Evolutionary conservation across 2,888 invertebrate species (phyloP).

Genomic region (Marronus borbonicus): DNA sequence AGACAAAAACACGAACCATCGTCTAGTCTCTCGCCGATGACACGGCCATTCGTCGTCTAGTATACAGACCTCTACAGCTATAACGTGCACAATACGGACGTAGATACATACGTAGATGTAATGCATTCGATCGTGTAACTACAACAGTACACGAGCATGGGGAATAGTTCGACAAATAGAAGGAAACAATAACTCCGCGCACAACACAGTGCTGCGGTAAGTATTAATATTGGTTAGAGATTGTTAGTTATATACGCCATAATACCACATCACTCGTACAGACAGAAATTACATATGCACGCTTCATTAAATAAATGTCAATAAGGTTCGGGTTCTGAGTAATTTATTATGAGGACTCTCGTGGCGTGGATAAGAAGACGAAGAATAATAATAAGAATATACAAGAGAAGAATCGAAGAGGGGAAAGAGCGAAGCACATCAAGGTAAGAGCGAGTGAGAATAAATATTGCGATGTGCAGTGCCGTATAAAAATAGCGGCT

Average conservation of each 20-base stretch:
- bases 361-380: slow-evolving; percentile 45
- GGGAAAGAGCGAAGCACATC: slow-evolving; percentile 13
- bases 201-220: slow-evolving; percentile 22
- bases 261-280: slow-evolving; percentile 39
- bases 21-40: not conserved
- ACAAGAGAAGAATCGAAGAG: slow-evolving; percentile 21
- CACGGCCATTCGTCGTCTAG: slow-evolving; percentile 8
- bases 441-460: slow-evolving; percentile 45
- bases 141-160: slow-evolving; percentile 13
- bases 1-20: slow-evolving; percentile 28
- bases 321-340: slow-evolving; percentile 49
- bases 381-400: slow-evolving; percentile 44
- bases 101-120: not conserved
- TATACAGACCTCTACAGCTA: not conserved
- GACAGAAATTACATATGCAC: slow-evolving; percentile 51
- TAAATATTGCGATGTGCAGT: slow-evolving; percentile 17
- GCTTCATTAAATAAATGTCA: slow-evolving; percentile 53
- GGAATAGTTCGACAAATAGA: slow-evolving; percentile 33
- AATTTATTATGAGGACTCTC: slow-evolving; percentile 52
- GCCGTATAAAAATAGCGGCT: not conserved
- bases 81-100: not conserved
- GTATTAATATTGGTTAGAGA: slow-evolving; percentile 41
- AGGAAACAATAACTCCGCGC: slow-evolving; percentile 39
- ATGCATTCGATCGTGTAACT: slow-evolving; percentile 16
- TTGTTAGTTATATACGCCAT: slow-evolving; percentile 41